Percentiles rank a stretch among this genome's conserved stretches.
phyloP scores from a whole-genome alignment of 2,888 invertebrate genomes.

The Quadroppia sp. region DNA sequence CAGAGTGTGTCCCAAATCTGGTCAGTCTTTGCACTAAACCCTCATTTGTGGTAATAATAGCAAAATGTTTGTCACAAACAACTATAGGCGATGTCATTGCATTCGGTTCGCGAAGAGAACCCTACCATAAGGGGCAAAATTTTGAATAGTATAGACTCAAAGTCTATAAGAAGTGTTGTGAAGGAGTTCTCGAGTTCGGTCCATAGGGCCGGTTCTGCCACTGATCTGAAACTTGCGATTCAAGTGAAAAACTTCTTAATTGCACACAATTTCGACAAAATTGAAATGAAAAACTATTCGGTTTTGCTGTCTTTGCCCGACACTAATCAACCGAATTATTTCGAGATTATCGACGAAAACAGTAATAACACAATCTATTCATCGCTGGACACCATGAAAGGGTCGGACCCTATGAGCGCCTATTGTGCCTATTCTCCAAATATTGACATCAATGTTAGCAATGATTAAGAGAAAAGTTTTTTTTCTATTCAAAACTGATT shows the following conservation, averaged over 20 bases:
- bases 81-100: constrained; percentile 44
- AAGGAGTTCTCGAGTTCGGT: constrained; percentile 45
- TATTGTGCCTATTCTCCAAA: constrained; percentile 50
- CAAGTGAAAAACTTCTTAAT: constrained; percentile 45
- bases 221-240: constrained; percentile 46
- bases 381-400: constrained; percentile 24
- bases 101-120: constrained; percentile 47
- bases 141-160: constrained; percentile 10
- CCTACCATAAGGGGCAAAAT: constrained; percentile 46
- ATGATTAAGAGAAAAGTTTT: background rate
- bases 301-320: constrained; percentile 47
- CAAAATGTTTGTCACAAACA: no score
- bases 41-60: no score
- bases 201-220: constrained; percentile 47
- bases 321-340: constrained; percentile 45
- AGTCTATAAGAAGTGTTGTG: constrained; percentile 2
- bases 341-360: constrained; percentile 44
- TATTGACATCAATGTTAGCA: constrained; percentile 45
- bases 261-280: constrained; percentile 46
- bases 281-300: constrained; percentile 47
- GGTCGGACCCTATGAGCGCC: constrained; percentile 30
- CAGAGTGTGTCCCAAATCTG: constrained; percentile 45
- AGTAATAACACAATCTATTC: constrained; percentile 37
- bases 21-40: background rate
- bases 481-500: background rate